These are phyloP conservation scores for Heliothis virescens DNA, from an alignment of 1,140 invertebrate genomes.

Conservation along the genomic window DNA sequence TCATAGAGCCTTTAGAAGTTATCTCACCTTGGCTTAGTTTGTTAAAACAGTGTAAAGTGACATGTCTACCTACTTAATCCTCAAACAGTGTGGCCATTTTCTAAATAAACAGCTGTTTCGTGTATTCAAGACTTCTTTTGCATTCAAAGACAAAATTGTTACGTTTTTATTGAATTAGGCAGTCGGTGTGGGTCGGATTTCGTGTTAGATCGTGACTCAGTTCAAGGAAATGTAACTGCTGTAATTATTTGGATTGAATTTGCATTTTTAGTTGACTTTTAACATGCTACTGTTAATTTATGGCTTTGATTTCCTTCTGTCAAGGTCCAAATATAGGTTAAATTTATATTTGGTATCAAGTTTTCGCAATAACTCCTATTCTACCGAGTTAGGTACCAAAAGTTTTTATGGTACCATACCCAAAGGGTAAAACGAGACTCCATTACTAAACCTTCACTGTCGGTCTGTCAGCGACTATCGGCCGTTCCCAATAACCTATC, in stretches of 20 bases:
- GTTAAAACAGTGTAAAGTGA: conserved; percentile 16
- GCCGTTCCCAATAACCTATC: too few relatives aligned
- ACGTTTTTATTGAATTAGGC: not conserved
- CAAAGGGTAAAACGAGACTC: too few relatives aligned
- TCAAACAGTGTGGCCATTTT: not conserved
- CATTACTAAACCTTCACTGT: too few relatives aligned
- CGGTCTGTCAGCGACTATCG: too few relatives aligned
- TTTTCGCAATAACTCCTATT: too few relatives aligned
- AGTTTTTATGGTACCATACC: too few relatives aligned
- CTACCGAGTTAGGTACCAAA: too few relatives aligned
- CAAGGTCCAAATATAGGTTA: too few relatives aligned
- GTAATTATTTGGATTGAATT: not conserved
- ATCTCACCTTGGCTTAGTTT: conserved; percentile 14
- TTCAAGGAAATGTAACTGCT: not conserved
- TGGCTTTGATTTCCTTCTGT: not conserved
- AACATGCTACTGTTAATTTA: not conserved
- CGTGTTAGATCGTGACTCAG: not conserved
- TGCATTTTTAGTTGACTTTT: not conserved
- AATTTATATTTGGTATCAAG: not conserved
- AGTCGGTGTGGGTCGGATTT: not conserved
- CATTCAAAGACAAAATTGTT: not conserved
- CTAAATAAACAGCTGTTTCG: not conserved
- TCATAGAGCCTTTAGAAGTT: not conserved
- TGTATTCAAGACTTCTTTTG: not conserved
- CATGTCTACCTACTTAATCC: not conserved